These are phyloP conservation scores for Eurosta solidaginis DNA, from an alignment of 1,140 invertebrate genomes.

Conservation along the genomic window DNA sequence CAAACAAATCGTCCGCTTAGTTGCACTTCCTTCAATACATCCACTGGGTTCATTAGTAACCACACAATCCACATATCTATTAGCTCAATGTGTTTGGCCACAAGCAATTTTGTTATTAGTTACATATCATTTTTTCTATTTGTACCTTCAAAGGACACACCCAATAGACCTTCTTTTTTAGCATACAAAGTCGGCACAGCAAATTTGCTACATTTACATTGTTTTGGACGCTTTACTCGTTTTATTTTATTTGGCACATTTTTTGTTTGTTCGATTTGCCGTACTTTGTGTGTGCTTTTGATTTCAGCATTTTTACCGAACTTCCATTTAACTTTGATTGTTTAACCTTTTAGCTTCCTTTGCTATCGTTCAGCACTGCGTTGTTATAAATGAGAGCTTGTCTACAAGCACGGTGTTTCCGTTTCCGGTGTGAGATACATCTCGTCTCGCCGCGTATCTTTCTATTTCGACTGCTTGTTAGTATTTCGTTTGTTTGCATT, in stretches of 20 bases:
- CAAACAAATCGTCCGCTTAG: no score
- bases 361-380: neutral
- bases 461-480: neutral
- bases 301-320: slow-evolving; percentile 4
- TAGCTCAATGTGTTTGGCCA: neutral
- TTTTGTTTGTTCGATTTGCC: neutral
- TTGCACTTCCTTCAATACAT: no score
- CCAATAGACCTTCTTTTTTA: neutral
- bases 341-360: neutral
- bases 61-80: neutral
- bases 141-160: neutral
- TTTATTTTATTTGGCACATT: neutral
- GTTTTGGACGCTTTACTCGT: neutral
- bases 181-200: neutral
- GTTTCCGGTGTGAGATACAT: neutral
- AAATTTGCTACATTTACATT: neutral
- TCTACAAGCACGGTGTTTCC: slow-evolving; percentile 3
- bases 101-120: slow-evolving; percentile 21
- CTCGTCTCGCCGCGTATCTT: neutral
- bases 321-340: slow-evolving; percentile 20
- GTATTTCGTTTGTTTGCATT: neutral
- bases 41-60: neutral
- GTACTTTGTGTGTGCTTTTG: slow-evolving; percentile 8
- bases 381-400: neutral
- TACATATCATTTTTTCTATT: neutral